Base-by-base conservation (phyloP, 2,797 vertebrate genomes). In the Acipenser transmontanus region DNA sequence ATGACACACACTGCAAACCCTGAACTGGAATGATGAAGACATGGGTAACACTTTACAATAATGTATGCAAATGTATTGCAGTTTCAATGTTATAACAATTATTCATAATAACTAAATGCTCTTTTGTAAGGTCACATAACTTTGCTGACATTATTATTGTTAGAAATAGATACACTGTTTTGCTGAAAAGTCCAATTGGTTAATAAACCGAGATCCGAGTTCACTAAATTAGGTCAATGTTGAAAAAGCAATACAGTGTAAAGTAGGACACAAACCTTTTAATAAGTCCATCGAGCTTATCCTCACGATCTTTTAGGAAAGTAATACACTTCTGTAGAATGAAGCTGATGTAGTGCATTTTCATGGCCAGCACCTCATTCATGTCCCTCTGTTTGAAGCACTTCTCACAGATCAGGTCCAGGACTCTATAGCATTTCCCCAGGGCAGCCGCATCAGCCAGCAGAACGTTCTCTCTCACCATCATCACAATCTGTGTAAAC, bases 341-440 rank as follows among this genome's bases (percentile, higher is more conserved):
- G 34, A 93, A 98, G 79, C 97, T 94, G 81, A 99, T 88, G 77
- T 93, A 99, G 78, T 99, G 97, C 96, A 98, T 99, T 88, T 99
- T 98, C 90, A 99, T 91, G 74, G 97, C 95, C 68, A 99, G 81
- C 17, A 99, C 94, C 87, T 99, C 97, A 67, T 98, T 99, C 95
- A 98, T 98, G 67, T 99, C 97, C 82, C 91, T 93, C 77, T 99
- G 96, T 78, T 98, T 99, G 85, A 98, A 94, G 74, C 95, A 98
- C 71, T 93, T 97, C 84, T 98, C 97, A 66, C 94, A 96, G 78
- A 99, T 94, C 61, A 98, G 89, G 81, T 98, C 95, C 92, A 99
- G 85, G 79, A 98, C 94, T 6, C 80, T 85, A 63, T 91, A 88
- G 67, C 95, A 97, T 75, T 93, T 98, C 17, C 88, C 90, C 76